Percentiles rank a stretch among this genome's conserved stretches.
Conservation (phyloP, 2,888 invertebrate species). For the Tinea trinotella region DNA sequence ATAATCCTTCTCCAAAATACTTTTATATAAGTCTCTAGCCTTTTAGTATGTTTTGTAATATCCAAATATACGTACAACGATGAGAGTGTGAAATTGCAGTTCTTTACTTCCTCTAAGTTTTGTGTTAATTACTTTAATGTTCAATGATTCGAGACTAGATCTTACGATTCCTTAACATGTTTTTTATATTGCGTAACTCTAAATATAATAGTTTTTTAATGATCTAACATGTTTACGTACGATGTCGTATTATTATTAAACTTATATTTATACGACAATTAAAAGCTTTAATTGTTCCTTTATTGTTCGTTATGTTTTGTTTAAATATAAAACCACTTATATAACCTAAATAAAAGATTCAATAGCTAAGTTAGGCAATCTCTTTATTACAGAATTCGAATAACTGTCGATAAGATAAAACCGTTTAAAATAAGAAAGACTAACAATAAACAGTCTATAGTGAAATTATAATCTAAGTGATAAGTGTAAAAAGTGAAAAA, state of each 20-base stretch:
- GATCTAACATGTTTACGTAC: neutral
- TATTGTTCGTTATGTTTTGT: neutral
- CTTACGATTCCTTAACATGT: neutral
- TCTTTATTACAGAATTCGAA: neutral
- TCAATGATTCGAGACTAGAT: neutral
- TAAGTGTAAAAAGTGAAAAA: neutral
- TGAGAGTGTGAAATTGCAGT: neutral
- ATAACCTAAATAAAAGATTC: neutral
- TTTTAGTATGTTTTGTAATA: neutral
- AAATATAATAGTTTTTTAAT: neutral
- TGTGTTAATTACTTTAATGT: neutral
- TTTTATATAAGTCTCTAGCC: neutral
- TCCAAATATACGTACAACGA: conserved; percentile 2
- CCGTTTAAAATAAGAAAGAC: neutral
- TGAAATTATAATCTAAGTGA: neutral
- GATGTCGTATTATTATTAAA: neutral
- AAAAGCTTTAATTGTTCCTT: neutral
- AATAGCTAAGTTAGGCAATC: neutral
- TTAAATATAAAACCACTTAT: neutral
- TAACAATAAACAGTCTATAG: neutral
- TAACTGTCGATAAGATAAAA: conserved; percentile 3
- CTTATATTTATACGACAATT: no score
- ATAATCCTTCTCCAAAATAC: neutral
- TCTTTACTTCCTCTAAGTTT: neutral
- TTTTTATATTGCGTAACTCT: neutral